Percentiles rank a stretch among this genome's conserved stretches.
Evolutionary conservation across 2,113 vertebrate species (phyloP).

Genomic region (Coreoperca whiteheadi): DNA sequence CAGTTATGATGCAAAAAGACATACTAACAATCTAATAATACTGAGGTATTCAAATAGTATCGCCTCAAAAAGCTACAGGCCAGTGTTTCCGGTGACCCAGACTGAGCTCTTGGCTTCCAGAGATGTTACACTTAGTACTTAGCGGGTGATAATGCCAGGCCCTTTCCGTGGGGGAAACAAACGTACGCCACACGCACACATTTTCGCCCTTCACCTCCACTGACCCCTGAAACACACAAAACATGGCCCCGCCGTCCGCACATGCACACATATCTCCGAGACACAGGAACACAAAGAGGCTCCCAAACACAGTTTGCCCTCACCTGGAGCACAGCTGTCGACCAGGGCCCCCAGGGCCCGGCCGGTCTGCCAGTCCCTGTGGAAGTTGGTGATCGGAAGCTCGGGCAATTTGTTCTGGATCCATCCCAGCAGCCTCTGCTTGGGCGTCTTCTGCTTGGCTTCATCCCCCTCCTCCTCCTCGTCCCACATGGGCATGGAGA

Average conservation of each 20-base stretch:
- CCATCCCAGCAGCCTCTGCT: constrained; percentile 88
- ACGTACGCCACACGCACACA: neutral
- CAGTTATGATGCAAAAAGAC: neutral
- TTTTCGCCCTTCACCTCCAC: neutral
- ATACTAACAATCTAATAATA: neutral
- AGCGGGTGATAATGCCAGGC: neutral
- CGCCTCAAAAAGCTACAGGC: neutral
- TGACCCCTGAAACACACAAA: neutral
- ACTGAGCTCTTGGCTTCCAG: neutral
- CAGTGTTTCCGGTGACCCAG: neutral
- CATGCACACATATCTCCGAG: neutral
- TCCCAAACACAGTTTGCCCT: constrained; percentile 15
- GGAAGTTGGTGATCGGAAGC: constrained; percentile 94
- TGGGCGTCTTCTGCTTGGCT: constrained; percentile 87
- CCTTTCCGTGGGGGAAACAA: neutral
- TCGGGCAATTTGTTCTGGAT: constrained; percentile 89
- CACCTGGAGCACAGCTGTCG: constrained; percentile 88
- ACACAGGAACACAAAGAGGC: neutral
- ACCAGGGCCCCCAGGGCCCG: constrained; percentile 85
- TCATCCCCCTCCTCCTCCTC: constrained; percentile 87
- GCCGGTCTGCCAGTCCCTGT: constrained; percentile 86
- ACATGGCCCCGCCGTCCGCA: neutral
- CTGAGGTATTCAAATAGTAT: neutral
- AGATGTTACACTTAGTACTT: neutral
- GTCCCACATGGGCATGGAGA: constrained; percentile 92